phyloP scores from a whole-genome alignment of 2,113 vertebrate genomes.

The Osmerus eperlanus region DNA sequence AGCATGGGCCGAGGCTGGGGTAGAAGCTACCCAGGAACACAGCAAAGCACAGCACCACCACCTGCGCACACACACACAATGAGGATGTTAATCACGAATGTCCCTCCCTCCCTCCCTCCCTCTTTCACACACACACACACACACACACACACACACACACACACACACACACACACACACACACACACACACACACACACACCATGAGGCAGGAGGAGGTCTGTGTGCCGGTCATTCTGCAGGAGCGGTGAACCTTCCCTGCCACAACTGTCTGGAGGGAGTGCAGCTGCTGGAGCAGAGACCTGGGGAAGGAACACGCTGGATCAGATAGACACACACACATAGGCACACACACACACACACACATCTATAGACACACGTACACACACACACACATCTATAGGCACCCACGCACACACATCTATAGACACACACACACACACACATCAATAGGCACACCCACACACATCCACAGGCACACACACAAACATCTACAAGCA shows the following conservation, averaged over 20 bases:
- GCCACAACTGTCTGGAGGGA: constrained; percentile 89
- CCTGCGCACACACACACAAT: constrained; percentile 61
- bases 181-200: constrained; percentile 53
- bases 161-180: constrained; percentile 7
- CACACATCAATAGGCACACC: background rate
- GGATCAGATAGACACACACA: background rate
- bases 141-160: constrained; percentile 9
- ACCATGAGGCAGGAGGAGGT: constrained; percentile 96
- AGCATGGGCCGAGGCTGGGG: constrained; percentile 78
- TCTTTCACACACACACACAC: background rate
- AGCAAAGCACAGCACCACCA: constrained; percentile 89
- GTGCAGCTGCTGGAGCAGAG: constrained; percentile 94
- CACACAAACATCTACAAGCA: background rate
- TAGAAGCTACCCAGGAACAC: constrained; percentile 90
- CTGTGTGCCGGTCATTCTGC: constrained; percentile 88
- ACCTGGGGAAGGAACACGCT: constrained; percentile 67
- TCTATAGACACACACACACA: constrained; percentile 17
- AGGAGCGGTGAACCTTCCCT: constrained; percentile 88
- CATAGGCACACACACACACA: no score
- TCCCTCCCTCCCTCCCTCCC: no score
- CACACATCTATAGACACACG: no score
- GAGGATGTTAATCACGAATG: no score
- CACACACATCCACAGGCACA: background rate
- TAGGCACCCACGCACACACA: background rate
- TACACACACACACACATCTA: no score